Evolutionary conservation across 2,113 vertebrate species (phyloP), one percentile per base, ranked within the genome.

Genomic region (Paratilapia polleni): DNA sequence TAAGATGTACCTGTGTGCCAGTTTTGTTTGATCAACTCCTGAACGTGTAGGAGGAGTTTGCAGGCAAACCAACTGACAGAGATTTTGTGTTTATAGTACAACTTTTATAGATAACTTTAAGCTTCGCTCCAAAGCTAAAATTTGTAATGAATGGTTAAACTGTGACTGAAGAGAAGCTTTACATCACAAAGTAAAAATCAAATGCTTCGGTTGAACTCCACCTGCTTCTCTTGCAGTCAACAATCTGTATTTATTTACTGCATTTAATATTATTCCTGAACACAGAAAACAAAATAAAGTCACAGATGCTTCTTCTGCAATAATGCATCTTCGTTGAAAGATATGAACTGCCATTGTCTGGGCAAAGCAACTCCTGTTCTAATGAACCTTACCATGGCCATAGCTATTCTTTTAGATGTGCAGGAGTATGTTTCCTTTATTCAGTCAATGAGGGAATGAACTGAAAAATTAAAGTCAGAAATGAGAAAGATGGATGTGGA

Each of bases 301-400:
- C 58, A 57, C 31, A 47, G 68, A 38, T 59, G 28, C 31, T 28
- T 82, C 54, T 70, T 38, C 43, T 31, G 59, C 64, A 76, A 36
- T 17, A 78, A 28, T 47, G 24, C n/a, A 9, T 75, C 84, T 84
- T 70, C 47, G 19, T 19, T 52, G 3, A 82, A 73, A 82, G 20
- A 78, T 47, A 78, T 57, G 75, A 26, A n/a, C 17, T 17, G 13
- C 22, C 17, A 31, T 20, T 66, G 47, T 78, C 10, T 0, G 8
- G 57, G n/a, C n/a, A 70, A 19, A 61, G 61, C 56, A n/a, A 1
- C 57, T 68, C 66, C 26, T 8, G 15, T 73, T 73, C 49, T 54
- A 60, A 78, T 78, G 52, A 58, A 62, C 28, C 6, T 13, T n/a
- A 26, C 76, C 49, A 47, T 19, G 26, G 62, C 52, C 34, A 47